Percentiles rank a stretch among this genome's conserved stretches.
phyloP scores from a whole-genome alignment of 2,888 invertebrate species.

The Agonopterix subpropinquella region DNA sequence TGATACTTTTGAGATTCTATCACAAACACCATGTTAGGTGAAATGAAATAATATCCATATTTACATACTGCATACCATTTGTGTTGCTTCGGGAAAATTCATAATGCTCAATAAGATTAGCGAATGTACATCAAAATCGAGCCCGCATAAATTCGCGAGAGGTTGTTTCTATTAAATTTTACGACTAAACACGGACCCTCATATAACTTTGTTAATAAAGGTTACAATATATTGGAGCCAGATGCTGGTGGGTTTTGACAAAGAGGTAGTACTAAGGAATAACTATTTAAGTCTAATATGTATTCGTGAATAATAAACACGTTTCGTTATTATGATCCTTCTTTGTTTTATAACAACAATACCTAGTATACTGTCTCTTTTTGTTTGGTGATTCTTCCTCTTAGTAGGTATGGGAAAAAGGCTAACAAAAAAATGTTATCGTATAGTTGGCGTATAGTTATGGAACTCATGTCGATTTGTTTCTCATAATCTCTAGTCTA shows the following conservation, averaged over 20 bases:
- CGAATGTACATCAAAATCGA: conserved; percentile 26
- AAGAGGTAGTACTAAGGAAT: conserved; percentile 15
- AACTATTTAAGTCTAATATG: conserved; percentile 20
- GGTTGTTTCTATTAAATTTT: conserved; percentile 67
- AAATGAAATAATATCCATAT: conserved; percentile 21
- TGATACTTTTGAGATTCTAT: conserved; percentile 8
- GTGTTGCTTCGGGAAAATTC: conserved; percentile 23
- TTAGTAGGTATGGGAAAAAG: too few relatives aligned
- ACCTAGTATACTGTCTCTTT: too few relatives aligned
- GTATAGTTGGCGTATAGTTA: too few relatives aligned
- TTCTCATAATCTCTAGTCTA: too few relatives aligned
- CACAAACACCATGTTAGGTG: conserved; percentile 8
- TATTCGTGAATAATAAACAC: conserved; percentile 16
- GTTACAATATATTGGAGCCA: conserved; percentile 55
- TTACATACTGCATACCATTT: conserved; percentile 19
- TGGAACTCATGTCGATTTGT: too few relatives aligned
- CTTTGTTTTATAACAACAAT: too few relatives aligned
- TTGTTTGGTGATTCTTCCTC: too few relatives aligned
- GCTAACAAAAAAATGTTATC: too few relatives aligned
- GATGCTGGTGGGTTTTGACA: conserved; percentile 36
- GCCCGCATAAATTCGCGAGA: conserved; percentile 46
- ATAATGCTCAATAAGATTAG: conserved; percentile 38
- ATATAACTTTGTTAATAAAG: conserved; percentile 71
- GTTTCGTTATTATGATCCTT: background rate
- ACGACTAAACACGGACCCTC: conserved; percentile 59